Evolutionary conservation across 2,888 invertebrate species (phyloP), one percentile per base, ranked within the genome.

Genomic region (Drosophila meridiana): DNA sequence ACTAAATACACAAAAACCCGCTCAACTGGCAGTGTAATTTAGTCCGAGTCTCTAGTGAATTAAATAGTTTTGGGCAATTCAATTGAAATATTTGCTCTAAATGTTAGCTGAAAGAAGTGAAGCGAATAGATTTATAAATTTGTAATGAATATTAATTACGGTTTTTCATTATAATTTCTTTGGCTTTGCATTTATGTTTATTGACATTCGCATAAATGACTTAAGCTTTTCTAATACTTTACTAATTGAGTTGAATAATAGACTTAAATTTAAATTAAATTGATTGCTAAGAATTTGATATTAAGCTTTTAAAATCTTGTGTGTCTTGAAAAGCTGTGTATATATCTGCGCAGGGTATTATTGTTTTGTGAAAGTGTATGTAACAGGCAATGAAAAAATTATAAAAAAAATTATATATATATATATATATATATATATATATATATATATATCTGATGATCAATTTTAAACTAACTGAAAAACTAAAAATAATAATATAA

Each of bases 51-150:
- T 28, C 47, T 2, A 59, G 38, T 42, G 53, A 59, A 60, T 64
- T 61, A 74, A 77, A 64, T 50, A 50, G 60, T 64, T 74, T 48
- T 40, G 6, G 36, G 30, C 38, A 48, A n/a, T 73, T 61, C 8
- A 26, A 59, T 63, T 59, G 20, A 26, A 56, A 69, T 50, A 30
- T 34, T 26, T 38, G 30, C 47, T 13, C 34, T 2, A 13, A 20
- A 30, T 4, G 9, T 36, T 26, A 28, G 30, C 30, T 48, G 13
- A 3, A 38, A 20, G 32, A 38, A 38, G 14, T 47, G 3, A n/a
- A 40, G 13, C 48, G 2, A 32, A 56, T 38, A 13, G 38, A 6
- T 14, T 13, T 8, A 13, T 20, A 13, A 13, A 30, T 48, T 20
- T 38, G 7, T 14, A 20, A 48, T 40, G 26, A 8, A 9, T 40